phyloP scores from a whole-genome alignment of 2,113 vertebrate species.

The Spea bombifrons region DNA sequence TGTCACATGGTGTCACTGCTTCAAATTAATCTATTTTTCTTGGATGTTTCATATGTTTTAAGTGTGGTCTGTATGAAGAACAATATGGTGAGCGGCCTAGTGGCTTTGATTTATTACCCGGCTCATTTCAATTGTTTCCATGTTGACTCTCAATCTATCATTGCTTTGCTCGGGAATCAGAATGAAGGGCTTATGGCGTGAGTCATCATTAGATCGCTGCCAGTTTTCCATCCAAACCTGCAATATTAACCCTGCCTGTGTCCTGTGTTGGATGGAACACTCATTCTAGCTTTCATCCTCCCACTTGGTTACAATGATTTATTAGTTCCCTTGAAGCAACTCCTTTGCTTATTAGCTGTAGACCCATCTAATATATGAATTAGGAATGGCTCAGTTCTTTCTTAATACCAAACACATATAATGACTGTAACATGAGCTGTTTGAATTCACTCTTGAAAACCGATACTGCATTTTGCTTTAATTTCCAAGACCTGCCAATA shows the following conservation, averaged over 20 bases:
- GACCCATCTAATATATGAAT: not conserved
- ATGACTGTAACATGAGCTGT: slow-evolving; percentile 7
- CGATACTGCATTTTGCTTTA: not conserved
- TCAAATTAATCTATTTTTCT: too few relatives aligned
- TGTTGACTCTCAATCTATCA: too few relatives aligned
- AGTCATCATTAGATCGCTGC: not conserved
- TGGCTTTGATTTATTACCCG: too few relatives aligned
- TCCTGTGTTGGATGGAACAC: not conserved
- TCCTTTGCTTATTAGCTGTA: slow-evolving; percentile 23
- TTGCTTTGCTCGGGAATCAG: too few relatives aligned
- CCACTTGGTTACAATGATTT: slow-evolving; percentile 27
- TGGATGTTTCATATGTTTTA: too few relatives aligned
- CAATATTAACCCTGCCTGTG: not conserved
- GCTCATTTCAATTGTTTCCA: too few relatives aligned
- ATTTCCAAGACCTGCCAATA: not conserved
- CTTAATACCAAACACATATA: not conserved
- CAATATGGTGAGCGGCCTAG: too few relatives aligned
- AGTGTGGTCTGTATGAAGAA: too few relatives aligned
- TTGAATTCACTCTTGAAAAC: not conserved
- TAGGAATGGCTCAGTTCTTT: not conserved
- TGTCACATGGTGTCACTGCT: too few relatives aligned
- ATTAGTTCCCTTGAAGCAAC: slow-evolving; percentile 12
- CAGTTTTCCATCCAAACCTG: not conserved
- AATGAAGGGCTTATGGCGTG: not conserved
- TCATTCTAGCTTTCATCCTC: not conserved